Conservation (phyloP, 2,888 invertebrate genomes). For the Malacosoma neustria region DNA sequence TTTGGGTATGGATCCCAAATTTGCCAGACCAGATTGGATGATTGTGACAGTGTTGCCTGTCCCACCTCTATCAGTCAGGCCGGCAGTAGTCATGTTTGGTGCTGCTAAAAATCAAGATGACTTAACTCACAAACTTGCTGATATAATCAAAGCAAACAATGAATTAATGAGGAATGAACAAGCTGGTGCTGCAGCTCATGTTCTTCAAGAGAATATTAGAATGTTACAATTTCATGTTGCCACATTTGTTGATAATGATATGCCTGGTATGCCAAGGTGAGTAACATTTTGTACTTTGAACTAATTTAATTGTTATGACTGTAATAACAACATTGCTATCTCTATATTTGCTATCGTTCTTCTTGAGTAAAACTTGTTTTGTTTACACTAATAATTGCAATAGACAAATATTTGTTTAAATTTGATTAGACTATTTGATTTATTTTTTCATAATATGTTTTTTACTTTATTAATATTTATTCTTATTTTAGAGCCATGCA, state of each 20-base stretch:
- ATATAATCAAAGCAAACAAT: slow-evolving; percentile 98
- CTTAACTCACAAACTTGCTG: slow-evolving; percentile 98
- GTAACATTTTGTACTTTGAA: no score
- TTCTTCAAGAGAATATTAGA: slow-evolving; percentile 96
- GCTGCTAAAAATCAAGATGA: slow-evolving; percentile 99
- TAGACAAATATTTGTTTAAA: no score
- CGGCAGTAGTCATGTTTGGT: slow-evolving; percentile 99
- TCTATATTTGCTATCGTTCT: no score
- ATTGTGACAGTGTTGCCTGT: slow-evolving; percentile 97
- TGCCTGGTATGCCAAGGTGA: slow-evolving; percentile 95
- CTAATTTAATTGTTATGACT: no score
- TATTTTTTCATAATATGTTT: no score
- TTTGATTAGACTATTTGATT: no score
- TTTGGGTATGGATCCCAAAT: slow-evolving; percentile 97
- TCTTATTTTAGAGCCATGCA: slow-evolving; percentile 88
- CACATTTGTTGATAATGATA: slow-evolving; percentile 98
- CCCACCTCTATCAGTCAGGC: slow-evolving; percentile 95
- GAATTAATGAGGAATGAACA: slow-evolving; percentile 96
- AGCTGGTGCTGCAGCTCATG: slow-evolving; percentile 97
- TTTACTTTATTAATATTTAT: slow-evolving; percentile 3
- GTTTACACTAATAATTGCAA: no score
- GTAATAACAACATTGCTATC: no score
- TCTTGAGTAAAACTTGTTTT: no score
- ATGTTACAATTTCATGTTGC: slow-evolving; percentile 99
- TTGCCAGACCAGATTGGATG: slow-evolving; percentile 99